A percentile compares a stretch with the other conserved stretches of the same genome.
Conservation (phyloP, 2,797 vertebrate species). For the Cryptoblepharus egeriae region DNA sequence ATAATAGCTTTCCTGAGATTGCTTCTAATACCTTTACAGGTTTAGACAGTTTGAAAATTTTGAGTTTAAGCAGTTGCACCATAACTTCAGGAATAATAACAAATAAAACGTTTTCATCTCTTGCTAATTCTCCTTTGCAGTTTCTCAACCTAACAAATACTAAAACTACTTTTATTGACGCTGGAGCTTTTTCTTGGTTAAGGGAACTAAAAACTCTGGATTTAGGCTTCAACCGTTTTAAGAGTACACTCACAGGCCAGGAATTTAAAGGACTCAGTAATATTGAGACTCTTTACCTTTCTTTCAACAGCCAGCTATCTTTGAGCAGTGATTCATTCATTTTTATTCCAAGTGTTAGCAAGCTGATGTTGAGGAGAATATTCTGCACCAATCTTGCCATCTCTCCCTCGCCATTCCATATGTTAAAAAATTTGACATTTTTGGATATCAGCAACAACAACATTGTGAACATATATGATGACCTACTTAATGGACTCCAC, state of each 20-base stretch:
- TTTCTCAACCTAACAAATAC: constrained; percentile 86
- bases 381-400: constrained; percentile 75
- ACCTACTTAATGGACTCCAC: constrained; percentile 80
- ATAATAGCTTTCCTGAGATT: constrained; percentile 76
- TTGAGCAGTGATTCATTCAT: constrained; percentile 83
- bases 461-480: constrained; percentile 86
- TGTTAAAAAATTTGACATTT: constrained; percentile 81
- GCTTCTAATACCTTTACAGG: constrained; percentile 84
- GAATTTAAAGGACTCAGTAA: constrained; percentile 87
- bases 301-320: constrained; percentile 80
- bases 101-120: constrained; percentile 84
- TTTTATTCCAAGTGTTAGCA: constrained; percentile 80
- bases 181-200: constrained; percentile 82
- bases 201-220: constrained; percentile 82
- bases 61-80: constrained; percentile 83
- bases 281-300: constrained; percentile 85
- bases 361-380: constrained; percentile 84
- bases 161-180: constrained; percentile 76
- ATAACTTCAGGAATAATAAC: constrained; percentile 78
- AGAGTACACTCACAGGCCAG: constrained; percentile 83
- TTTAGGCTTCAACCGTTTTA: constrained; percentile 89
- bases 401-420: constrained; percentile 85
- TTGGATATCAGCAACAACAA: constrained; percentile 97
- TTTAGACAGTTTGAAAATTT: constrained; percentile 80
- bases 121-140: constrained; percentile 83